phyloP scores from a whole-genome alignment of 2,797 vertebrate genomes.

The Centroberyx gerrardi region DNA sequence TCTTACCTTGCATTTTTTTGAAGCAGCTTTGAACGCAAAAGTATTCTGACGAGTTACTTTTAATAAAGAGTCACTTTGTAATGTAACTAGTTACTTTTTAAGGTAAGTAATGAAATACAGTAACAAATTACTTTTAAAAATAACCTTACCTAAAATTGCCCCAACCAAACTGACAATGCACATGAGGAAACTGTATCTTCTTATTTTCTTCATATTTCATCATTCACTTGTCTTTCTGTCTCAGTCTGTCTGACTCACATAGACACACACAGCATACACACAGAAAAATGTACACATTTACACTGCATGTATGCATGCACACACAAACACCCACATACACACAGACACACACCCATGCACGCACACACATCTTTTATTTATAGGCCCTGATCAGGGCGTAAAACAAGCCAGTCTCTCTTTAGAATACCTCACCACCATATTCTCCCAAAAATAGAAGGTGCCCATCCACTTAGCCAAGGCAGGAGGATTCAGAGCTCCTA shows the following conservation, averaged over 20 bases:
- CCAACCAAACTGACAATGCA: constrained; percentile 49
- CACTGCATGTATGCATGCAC: constrained; percentile 37
- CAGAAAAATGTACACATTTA: constrained; percentile 52
- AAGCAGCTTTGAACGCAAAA: too few species aligned
- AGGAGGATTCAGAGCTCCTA: constrained; percentile 73
- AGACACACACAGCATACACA: constrained; percentile 55
- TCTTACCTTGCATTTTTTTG: too few species aligned
- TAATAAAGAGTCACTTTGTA: too few species aligned
- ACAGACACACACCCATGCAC: constrained; percentile 31
- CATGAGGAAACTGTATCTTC: constrained; percentile 55
- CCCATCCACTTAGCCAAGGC: constrained; percentile 73
- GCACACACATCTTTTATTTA: constrained; percentile 84
- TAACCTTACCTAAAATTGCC: constrained; percentile 52
- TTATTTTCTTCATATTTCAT: constrained; percentile 68
- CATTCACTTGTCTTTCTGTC: constrained; percentile 74
- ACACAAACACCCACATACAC: constrained; percentile 20
- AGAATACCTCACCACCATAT: constrained; percentile 68
- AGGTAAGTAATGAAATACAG: constrained; percentile 52
- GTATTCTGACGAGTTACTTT: too few species aligned
- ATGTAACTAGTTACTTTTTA: too few species aligned
- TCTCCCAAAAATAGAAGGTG: constrained; percentile 82
- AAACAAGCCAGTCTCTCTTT: constrained; percentile 75
- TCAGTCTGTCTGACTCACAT: constrained; percentile 52
- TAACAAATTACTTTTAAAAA: constrained; percentile 65
- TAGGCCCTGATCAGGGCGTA: constrained; percentile 84